Evolutionary conservation across 1,140 invertebrate species (phyloP).

Genomic region (Drosophila quadrilineata): DNA sequence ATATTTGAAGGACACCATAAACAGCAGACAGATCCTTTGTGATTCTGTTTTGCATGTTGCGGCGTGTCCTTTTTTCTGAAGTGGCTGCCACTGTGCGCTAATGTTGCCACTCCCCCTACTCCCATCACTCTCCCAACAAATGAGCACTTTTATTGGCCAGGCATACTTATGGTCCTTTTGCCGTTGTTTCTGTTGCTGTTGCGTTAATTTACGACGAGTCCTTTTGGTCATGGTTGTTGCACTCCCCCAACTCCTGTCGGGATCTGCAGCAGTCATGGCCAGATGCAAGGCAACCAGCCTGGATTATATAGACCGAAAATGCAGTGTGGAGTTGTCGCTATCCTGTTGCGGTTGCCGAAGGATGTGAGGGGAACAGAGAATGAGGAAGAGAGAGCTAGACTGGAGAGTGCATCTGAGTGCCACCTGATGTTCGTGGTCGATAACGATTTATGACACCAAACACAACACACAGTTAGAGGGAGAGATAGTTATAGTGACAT

Average conservation of each 20-base stretch:
- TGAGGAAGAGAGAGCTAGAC: background rate
- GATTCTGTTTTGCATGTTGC: slow-evolving; percentile 68
- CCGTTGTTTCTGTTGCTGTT: slow-evolving; percentile 30
- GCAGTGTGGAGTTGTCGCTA: slow-evolving; percentile 34
- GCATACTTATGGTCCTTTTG: too few relatives aligned
- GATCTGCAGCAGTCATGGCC: background rate
- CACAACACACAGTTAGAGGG: slow-evolving; percentile 44
- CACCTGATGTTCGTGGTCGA: slow-evolving; percentile 80
- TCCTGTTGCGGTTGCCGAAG: too few relatives aligned
- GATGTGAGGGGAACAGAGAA: background rate
- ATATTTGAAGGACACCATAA: slow-evolving; percentile 44
- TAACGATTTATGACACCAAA: slow-evolving; percentile 80
- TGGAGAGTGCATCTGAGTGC: slow-evolving; percentile 61
- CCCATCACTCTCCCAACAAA: slow-evolving; percentile 7
- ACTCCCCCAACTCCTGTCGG: slow-evolving; percentile 4
- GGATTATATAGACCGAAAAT: slow-evolving; percentile 57
- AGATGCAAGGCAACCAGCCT: slow-evolving; percentile 18
- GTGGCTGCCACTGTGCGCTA: slow-evolving; percentile 62
- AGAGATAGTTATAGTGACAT: slow-evolving; percentile 20
- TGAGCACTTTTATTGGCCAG: slow-evolving; percentile 15
- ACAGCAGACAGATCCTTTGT: slow-evolving; percentile 58
- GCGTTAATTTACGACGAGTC: slow-evolving; percentile 75
- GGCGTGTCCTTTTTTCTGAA: slow-evolving; percentile 43
- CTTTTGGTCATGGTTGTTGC: slow-evolving; percentile 35
- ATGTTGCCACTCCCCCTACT: slow-evolving; percentile 45